phyloP scores from a whole-genome alignment of 1,140 invertebrate species.

The Musca vetustissima region DNA sequence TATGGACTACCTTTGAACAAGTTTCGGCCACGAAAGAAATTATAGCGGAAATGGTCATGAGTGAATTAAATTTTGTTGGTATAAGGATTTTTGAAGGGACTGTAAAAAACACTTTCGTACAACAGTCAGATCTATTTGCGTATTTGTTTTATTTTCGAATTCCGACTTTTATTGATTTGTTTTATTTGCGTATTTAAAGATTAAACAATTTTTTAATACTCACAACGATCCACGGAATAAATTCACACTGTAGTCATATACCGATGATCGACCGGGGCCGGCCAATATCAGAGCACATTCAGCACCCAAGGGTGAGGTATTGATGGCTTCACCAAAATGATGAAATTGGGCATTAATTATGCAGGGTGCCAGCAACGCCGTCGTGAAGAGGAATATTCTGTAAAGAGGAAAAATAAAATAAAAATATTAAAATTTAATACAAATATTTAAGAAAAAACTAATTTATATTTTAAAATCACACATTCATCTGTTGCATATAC shows the following conservation, averaged over 20 bases:
- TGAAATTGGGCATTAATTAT: constrained; percentile 40
- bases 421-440: constrained; percentile 7
- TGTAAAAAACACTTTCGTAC: too few species aligned
- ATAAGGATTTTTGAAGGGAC: too few species aligned
- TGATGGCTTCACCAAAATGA: constrained; percentile 46
- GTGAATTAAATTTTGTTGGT: too few species aligned
- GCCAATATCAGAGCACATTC: constrained; percentile 77
- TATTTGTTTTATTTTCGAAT: too few species aligned
- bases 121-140: too few species aligned
- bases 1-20: too few species aligned
- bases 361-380: constrained; percentile 19
- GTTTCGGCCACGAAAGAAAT: too few species aligned
- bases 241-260: constrained; percentile 82
- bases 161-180: too few species aligned
- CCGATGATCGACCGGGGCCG: constrained; percentile 71
- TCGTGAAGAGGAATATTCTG: constrained; percentile 47
- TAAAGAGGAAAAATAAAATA: constrained; percentile 28
- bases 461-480: too few species aligned
- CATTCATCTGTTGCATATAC: too few species aligned
- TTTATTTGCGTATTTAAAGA: not conserved
- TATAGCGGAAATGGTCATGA: too few species aligned
- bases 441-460: too few species aligned
- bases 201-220: constrained; percentile 54
- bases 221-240: constrained; percentile 70
- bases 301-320: constrained; percentile 42